Percentiles rank a stretch among this genome's conserved stretches.
phyloP scores from a whole-genome alignment of 2,113 vertebrate species.

The Thymallus thymallus region DNA sequence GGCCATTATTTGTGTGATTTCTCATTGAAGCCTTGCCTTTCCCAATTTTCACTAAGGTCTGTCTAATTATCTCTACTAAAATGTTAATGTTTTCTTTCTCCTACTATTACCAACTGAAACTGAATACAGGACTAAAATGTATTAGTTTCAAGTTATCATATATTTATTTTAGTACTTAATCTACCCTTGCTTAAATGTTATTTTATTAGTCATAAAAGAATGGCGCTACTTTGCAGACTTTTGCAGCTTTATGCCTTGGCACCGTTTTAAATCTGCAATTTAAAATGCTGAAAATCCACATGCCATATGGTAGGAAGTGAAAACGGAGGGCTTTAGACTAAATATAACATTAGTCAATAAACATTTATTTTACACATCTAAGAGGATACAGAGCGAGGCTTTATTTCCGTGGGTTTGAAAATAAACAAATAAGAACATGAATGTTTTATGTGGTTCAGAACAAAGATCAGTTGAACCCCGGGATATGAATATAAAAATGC shows the following conservation, averaged over 20 bases:
- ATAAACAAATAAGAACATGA: conserved; percentile 60
- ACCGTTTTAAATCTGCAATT: conserved; percentile 50
- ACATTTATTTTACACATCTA: conserved; percentile 62
- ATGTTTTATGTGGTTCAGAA: conserved; percentile 62
- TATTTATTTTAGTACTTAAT: conserved; percentile 66
- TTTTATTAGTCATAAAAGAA: conserved; percentile 71
- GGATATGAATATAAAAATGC: conserved; percentile 66
- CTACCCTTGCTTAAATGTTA: conserved; percentile 55
- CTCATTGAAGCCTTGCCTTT: conserved; percentile 38
- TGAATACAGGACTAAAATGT: conserved; percentile 69
- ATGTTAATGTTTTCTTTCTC: conserved; percentile 67
- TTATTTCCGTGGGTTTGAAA: conserved; percentile 49
- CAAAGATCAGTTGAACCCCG: conserved; percentile 61
- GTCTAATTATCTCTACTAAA: conserved; percentile 49
- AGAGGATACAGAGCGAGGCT: conserved; percentile 50
- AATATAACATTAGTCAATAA: conserved; percentile 59
- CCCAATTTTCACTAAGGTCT: too few relatives aligned
- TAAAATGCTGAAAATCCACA: conserved; percentile 58
- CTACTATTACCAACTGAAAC: conserved; percentile 62
- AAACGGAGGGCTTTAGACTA: conserved; percentile 53
- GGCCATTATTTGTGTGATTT: conserved; percentile 33
- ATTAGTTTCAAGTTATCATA: conserved; percentile 32
- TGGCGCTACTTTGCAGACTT: conserved; percentile 65
- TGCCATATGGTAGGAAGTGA: conserved; percentile 57
- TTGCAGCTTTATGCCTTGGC: conserved; percentile 54